These are phyloP conservation scores for Orthonyx spaldingii DNA, from an alignment of 2,113 vertebrate genomes.

Conservation along the genomic window DNA sequence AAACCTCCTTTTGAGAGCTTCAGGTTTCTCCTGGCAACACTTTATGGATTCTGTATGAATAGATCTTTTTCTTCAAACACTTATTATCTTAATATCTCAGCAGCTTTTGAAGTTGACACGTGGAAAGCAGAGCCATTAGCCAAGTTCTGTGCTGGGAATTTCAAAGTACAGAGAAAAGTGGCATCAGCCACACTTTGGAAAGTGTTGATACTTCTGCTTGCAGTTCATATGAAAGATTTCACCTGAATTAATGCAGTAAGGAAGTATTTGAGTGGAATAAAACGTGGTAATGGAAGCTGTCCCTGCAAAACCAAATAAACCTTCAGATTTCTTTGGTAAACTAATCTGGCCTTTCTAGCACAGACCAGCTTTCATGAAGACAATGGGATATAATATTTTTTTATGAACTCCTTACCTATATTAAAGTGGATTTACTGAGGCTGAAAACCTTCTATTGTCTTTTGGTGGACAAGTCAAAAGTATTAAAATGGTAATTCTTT, in stretches of 20 bases:
- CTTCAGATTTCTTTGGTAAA: neutral
- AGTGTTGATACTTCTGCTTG: neutral
- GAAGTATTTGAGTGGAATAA: neutral
- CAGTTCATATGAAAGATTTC: neutral
- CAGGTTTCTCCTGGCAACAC: neutral
- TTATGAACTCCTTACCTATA: slow-evolving; percentile 46
- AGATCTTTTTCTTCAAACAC: slow-evolving; percentile 19
- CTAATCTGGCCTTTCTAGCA: neutral
- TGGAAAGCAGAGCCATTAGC: neutral
- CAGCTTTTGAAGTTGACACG: neutral
- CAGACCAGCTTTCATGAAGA: neutral
- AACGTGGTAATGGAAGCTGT: neutral
- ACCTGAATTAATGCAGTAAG: neutral
- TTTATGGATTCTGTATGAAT: slow-evolving; percentile 10
- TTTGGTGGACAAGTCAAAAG: slow-evolving; percentile 40
- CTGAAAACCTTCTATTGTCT: slow-evolving; percentile 58
- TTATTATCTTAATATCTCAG: slow-evolving; percentile 33
- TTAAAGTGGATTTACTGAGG: slow-evolving; percentile 59
- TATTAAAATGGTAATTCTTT: slow-evolving; percentile 73
- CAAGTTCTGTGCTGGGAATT: neutral
- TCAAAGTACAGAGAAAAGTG: neutral
- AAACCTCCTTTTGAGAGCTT: neutral
- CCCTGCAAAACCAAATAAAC: neutral
- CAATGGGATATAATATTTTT: neutral
- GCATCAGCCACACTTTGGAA: neutral